Conservation (phyloP, 2,888 invertebrate genomes). For the Hypomecis punctinalis region DNA sequence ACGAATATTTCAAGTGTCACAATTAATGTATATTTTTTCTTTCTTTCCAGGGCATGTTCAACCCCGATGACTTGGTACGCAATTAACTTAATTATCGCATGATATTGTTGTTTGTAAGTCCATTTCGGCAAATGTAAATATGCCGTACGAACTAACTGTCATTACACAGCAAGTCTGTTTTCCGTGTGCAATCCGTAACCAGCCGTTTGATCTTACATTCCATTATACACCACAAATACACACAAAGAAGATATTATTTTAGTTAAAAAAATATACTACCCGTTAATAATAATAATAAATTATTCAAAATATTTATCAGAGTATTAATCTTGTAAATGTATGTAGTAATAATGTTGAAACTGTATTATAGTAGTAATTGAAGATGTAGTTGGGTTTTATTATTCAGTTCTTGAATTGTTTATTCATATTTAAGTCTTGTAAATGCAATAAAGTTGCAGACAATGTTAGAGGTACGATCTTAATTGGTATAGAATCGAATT, state of each 20-base stretch:
- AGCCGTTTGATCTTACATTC: constrained; percentile 60
- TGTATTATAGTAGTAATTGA: constrained; percentile 53
- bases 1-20: no score
- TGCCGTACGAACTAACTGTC: constrained; percentile 57
- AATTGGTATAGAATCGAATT: background rate
- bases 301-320: constrained; percentile 55
- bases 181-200: constrained; percentile 67
- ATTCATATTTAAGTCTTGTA: background rate
- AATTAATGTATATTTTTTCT: constrained; percentile 38
- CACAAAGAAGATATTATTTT: constrained; percentile 7
- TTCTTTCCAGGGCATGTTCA: constrained; percentile 93
- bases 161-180: constrained; percentile 35
- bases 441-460: constrained; percentile 3
- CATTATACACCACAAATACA: constrained; percentile 42
- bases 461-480: constrained; percentile 20
- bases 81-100: constrained; percentile 73
- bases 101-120: constrained; percentile 60
- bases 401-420: constrained; percentile 16
- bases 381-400: constrained; percentile 57
- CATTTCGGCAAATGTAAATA: constrained; percentile 71
- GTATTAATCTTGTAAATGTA: constrained; percentile 70
- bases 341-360: constrained; percentile 52
- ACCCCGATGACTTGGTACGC: constrained; percentile 92
- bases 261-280: constrained; percentile 20
- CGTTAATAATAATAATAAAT: constrained; percentile 45